phyloP scores from a whole-genome alignment of 2,797 vertebrate species.

The Peromyscus nudipes region DNA sequence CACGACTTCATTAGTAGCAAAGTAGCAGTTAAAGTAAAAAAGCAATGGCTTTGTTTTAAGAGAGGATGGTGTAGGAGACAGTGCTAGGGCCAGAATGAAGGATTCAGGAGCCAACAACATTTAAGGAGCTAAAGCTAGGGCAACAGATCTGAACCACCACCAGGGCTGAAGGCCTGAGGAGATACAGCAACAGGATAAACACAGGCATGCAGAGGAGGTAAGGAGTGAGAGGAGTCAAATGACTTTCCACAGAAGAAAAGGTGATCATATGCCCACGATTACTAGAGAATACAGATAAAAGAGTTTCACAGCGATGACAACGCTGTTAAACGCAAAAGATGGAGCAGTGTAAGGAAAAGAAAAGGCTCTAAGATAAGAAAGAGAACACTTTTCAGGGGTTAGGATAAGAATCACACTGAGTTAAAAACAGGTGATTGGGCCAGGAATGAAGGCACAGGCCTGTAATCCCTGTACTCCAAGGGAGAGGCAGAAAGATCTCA shows the following conservation, averaged over 20 bases:
- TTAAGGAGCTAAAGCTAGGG: not conserved
- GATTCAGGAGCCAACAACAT: not conserved
- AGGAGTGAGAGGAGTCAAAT: not conserved
- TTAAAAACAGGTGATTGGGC: slow-evolving; percentile 40
- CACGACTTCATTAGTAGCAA: not conserved
- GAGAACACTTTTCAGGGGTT: slow-evolving; percentile 11
- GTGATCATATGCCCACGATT: not conserved
- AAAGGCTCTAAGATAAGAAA: slow-evolving; percentile 56
- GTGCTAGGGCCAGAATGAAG: not conserved
- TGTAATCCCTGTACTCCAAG: not conserved
- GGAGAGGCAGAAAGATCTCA: not conserved
- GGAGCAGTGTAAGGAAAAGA: slow-evolving; percentile 22
- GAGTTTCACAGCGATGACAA: slow-evolving; percentile 10
- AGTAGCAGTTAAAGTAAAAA: slow-evolving; percentile 30
- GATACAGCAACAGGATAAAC: not conserved
- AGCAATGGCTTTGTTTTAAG: slow-evolving; percentile 10
- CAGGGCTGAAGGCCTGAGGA: not conserved
- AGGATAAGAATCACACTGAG: slow-evolving; percentile 7
- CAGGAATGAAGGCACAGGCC: too few species aligned
- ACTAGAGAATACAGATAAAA: slow-evolving; percentile 11
- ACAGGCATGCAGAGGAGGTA: not conserved
- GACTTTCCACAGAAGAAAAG: slow-evolving; percentile 14
- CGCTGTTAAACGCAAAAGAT: not conserved
- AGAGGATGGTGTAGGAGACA: not conserved
- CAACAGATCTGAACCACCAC: not conserved